Evolutionary conservation across 2,888 invertebrate genomes (phyloP).

Genomic region (Priocnemis perturbator): DNA sequence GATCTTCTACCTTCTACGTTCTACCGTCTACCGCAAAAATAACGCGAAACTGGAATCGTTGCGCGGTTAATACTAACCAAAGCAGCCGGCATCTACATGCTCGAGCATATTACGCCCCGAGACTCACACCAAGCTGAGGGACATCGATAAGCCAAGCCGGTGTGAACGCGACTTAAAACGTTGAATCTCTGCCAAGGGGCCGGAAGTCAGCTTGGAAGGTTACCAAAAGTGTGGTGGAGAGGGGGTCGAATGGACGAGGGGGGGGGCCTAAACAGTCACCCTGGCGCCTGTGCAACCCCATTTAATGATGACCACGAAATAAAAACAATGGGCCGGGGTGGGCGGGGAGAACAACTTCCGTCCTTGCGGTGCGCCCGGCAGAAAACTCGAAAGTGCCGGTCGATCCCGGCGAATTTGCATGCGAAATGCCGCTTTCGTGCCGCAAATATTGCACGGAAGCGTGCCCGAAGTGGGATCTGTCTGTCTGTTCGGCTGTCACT

Average conservation of each 20-base stretch:
- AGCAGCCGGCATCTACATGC: too few species aligned
- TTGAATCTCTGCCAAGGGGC: constrained; percentile 59
- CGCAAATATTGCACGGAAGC: too few species aligned
- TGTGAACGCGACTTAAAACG: constrained; percentile 42
- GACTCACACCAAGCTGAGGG: too few species aligned
- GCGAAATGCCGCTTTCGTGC: constrained; percentile 8
- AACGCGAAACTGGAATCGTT: too few species aligned
- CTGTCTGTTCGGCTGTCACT: too few species aligned
- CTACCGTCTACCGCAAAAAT: too few species aligned
- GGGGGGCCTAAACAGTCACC: constrained; percentile 47
- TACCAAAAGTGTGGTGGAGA: constrained; percentile 50
- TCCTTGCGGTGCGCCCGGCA: background rate
- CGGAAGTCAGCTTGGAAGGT: constrained; percentile 59
- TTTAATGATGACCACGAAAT: constrained; percentile 43
- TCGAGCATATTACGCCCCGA: too few species aligned
- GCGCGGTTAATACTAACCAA: too few species aligned
- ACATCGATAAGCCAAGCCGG: background rate
- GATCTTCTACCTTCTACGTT: too few species aligned
- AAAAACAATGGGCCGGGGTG: constrained; percentile 20
- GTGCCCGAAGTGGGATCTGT: too few species aligned
- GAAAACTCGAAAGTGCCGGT: background rate
- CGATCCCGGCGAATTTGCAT: constrained; percentile 35
- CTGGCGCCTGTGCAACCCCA: constrained; percentile 59
- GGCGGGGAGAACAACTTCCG: constrained; percentile 21
- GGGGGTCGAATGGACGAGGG: constrained; percentile 5